A percentile compares a stretch with the other conserved stretches of the same genome.
Conservation (phyloP, 1,140 invertebrate species). For the Diuraphis noxia region DNA sequence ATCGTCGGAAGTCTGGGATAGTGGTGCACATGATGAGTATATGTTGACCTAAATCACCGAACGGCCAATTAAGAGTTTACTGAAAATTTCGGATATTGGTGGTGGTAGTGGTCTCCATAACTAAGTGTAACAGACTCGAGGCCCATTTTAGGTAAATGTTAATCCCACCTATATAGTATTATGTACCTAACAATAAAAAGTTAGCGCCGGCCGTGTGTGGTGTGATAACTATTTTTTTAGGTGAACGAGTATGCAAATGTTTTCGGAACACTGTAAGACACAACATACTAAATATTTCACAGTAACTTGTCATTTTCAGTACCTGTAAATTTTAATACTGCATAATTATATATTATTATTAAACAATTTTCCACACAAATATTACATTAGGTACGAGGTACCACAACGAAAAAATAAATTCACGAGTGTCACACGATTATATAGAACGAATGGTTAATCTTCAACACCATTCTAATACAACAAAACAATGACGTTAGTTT, state of each 20-base stretch:
- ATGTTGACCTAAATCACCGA: neutral
- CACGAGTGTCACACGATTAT: neutral
- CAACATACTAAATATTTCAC: neutral
- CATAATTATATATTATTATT: neutral
- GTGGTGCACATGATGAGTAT: neutral
- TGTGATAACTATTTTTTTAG: constrained; percentile 10
- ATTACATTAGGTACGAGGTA: neutral
- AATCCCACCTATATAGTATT: neutral
- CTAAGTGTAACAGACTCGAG: neutral
- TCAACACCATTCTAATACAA: neutral
- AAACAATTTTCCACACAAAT: neutral
- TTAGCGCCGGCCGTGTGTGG: neutral
- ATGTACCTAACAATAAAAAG: neutral
- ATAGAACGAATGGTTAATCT: neutral
- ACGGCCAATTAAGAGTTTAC: neutral
- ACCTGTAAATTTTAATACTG: neutral
- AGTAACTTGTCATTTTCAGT: neutral
- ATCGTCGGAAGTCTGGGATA: neutral
- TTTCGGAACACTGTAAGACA: too few species aligned
- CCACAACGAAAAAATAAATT: neutral
- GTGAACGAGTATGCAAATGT: constrained; percentile 46
- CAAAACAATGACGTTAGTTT: constrained; percentile 26
- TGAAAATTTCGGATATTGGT: neutral
- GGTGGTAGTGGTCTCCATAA: neutral
- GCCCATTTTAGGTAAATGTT: neutral